A percentile compares a stretch with the other conserved stretches of the same genome.
Evolutionary conservation across 2,797 vertebrate species (phyloP).

Genomic region (Mormyrus proboscirostris): DNA sequence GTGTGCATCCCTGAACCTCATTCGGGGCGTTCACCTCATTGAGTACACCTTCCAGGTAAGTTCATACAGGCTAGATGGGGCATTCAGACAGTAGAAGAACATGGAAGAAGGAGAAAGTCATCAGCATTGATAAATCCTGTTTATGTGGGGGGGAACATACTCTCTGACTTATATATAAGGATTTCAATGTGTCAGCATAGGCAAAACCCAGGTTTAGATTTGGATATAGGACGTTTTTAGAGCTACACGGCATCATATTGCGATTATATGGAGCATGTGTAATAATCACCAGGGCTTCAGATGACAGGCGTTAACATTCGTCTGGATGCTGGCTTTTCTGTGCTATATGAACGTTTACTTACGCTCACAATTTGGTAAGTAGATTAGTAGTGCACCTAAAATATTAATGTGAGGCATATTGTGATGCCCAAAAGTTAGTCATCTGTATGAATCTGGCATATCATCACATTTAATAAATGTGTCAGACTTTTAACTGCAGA

Average conservation of each 20-base stretch:
- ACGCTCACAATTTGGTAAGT: not conserved
- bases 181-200: not conserved
- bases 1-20: conserved; percentile 88
- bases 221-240: not conserved
- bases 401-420: not conserved
- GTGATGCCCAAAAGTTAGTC: not conserved
- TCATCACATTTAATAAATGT: not conserved
- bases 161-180: not conserved
- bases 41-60: conserved; percentile 87
- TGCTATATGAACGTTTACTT: not conserved
- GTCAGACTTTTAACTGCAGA: not conserved
- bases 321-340: not conserved
- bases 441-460: not conserved
- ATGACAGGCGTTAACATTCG: not conserved
- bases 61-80: not conserved
- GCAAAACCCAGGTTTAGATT: not conserved
- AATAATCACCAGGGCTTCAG: not conserved
- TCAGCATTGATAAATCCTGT: not conserved
- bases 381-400: not conserved
- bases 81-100: not conserved
- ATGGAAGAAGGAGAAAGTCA: not conserved
- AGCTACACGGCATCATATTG: not conserved
- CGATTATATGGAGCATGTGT: not conserved
- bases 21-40: conserved; percentile 84
- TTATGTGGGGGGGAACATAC: not conserved